A percentile compares a stretch with the other conserved stretches of the same genome.
Evolutionary conservation across 2,888 invertebrate genomes (phyloP).

Genomic region (Drosophila trichaetosa): DNA sequence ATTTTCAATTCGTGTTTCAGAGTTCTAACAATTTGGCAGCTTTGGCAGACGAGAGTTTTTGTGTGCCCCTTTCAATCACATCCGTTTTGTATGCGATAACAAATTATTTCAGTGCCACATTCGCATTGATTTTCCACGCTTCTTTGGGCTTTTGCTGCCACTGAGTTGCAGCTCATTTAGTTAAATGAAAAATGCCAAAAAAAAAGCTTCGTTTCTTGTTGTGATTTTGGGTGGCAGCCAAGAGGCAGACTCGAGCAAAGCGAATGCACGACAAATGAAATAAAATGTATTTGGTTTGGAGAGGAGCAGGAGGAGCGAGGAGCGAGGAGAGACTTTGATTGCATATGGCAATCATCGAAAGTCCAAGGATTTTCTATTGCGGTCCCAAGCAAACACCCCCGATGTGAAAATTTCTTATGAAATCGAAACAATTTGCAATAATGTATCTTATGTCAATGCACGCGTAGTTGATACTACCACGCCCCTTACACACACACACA

Average conservation of each 20-base stretch:
- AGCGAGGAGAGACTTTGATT: slow-evolving; percentile 35
- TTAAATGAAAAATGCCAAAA: slow-evolving; percentile 66
- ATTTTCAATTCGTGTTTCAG: slow-evolving; percentile 11
- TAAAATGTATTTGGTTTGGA: slow-evolving; percentile 51
- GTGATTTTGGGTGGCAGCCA: slow-evolving; percentile 64
- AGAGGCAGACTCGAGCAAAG: slow-evolving; percentile 54
- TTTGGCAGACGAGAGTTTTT: slow-evolving; percentile 8
- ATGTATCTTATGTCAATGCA: slow-evolving; percentile 79
- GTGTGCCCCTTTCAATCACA: slow-evolving; percentile 49
- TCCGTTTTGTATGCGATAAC: slow-evolving; percentile 65
- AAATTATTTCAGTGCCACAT: slow-evolving; percentile 75
- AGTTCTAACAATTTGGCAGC: slow-evolving; percentile 20
- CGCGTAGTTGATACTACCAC: slow-evolving; percentile 50
- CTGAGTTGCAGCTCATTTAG: slow-evolving; percentile 63
- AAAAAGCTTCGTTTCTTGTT: slow-evolving; percentile 38
- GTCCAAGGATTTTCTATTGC: slow-evolving; percentile 47
- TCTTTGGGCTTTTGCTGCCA: slow-evolving; percentile 18
- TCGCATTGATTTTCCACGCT: slow-evolving; percentile 64
- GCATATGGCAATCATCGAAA: slow-evolving; percentile 66
- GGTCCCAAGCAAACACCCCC: slow-evolving; percentile 26
- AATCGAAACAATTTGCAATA: slow-evolving; percentile 81
- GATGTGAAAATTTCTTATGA: slow-evolving; percentile 71
- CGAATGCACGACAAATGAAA: slow-evolving; percentile 71
- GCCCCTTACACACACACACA: slow-evolving; percentile 4
- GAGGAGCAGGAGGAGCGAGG: not conserved